phyloP scores from a whole-genome alignment of 2,888 invertebrate genomes.

The Smittia aterrima region DNA sequence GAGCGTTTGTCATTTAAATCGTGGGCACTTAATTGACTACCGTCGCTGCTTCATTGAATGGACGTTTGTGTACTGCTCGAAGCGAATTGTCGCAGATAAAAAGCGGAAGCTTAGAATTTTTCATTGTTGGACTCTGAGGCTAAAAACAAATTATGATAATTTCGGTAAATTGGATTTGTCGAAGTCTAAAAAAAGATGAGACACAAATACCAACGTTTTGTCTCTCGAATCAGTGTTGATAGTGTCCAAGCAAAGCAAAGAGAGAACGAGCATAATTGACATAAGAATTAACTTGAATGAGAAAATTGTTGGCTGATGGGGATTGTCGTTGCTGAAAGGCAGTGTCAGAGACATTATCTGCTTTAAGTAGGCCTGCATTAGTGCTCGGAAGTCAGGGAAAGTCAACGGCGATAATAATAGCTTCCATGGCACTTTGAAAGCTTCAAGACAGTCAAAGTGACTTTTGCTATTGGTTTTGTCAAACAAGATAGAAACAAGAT shows the following conservation, averaged over 20 bases:
- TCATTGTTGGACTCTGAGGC: not conserved
- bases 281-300: not conserved
- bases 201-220: not conserved
- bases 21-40: not conserved
- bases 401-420: no score
- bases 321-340: no score
- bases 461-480: no score
- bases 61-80: not conserved
- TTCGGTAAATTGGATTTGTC: constrained; percentile 7
- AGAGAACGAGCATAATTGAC: not conserved
- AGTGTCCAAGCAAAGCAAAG: no score
- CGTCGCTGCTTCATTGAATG: not conserved
- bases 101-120: not conserved
- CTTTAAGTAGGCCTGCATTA: no score
- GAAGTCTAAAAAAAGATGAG: not conserved
- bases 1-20: not conserved
- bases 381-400: no score
- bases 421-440: no score
- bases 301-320: no score
- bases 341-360: no score
- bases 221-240: no score
- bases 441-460: no score
- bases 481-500: no score
- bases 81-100: not conserved
- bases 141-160: not conserved